Evolutionary conservation across 2,797 vertebrate species (phyloP).

Genomic region (Chelon labrosus): DNA sequence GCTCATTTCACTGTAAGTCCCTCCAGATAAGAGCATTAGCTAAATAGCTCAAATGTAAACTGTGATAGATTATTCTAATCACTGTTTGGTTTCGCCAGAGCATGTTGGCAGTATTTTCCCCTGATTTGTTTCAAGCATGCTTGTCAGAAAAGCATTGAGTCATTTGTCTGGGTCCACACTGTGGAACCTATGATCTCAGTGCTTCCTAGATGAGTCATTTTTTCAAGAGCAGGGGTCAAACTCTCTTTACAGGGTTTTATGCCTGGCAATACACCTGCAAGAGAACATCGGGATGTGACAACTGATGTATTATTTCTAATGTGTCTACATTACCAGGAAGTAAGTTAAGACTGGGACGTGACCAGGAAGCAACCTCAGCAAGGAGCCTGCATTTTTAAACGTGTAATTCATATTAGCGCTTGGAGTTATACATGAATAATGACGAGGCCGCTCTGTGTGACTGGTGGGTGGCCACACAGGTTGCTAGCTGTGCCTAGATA

Average conservation of each 20-base stretch:
- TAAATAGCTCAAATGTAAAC: slow-evolving; percentile 63
- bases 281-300: slow-evolving; percentile 2
- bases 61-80: slow-evolving; percentile 53
- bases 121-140: slow-evolving; percentile 25
- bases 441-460: too few species aligned
- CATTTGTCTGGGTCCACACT: slow-evolving; percentile 17
- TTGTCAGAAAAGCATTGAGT: slow-evolving; percentile 9
- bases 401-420: too few species aligned
- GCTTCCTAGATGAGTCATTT: slow-evolving; percentile 54
- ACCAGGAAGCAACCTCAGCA: too few species aligned
- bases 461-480: too few species aligned
- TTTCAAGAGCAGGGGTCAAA: slow-evolving; percentile 28
- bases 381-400: too few species aligned
- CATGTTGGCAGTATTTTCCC: slow-evolving; percentile 19
- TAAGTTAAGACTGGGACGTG: too few species aligned
- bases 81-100: slow-evolving; percentile 27
- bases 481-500: too few species aligned
- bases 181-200: slow-evolving; percentile 34
- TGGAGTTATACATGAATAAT: too few species aligned
- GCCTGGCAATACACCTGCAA: not conserved
- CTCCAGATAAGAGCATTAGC: slow-evolving; percentile 66
- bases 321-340: too few species aligned
- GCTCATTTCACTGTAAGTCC: slow-evolving; percentile 51
- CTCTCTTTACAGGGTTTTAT: not conserved
- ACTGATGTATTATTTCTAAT: not conserved